Conservation (phyloP, 2,113 vertebrate genomes). For the Brachionichthys hirsutus region DNA sequence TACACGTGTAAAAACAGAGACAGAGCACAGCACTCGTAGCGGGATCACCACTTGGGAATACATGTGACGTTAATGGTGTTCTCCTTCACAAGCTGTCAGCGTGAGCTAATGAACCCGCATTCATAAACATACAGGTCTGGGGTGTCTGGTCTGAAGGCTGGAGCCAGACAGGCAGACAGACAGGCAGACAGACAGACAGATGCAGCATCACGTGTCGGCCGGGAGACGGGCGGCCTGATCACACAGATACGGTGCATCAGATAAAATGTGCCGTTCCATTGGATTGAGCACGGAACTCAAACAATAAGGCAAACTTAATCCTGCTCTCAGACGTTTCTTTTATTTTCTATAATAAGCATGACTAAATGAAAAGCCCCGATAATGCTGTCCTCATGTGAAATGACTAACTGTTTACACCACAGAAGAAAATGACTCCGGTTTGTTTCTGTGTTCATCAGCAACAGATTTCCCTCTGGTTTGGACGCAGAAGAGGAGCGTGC, state of each 20-base stretch:
- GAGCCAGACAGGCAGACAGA: background rate
- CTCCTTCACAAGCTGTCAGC: slow-evolving; percentile 44
- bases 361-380: slow-evolving; percentile 69
- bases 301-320: slow-evolving; percentile 55
- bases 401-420: slow-evolving; percentile 73
- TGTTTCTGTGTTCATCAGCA: slow-evolving; percentile 69
- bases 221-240: slow-evolving; percentile 32
- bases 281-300: slow-evolving; percentile 55
- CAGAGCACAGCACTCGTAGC: slow-evolving; percentile 10
- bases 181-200: background rate
- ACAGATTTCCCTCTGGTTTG: slow-evolving; percentile 59
- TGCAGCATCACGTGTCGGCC: slow-evolving; percentile 10
- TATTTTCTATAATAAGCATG: slow-evolving; percentile 67
- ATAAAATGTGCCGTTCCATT: slow-evolving; percentile 60
- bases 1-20: slow-evolving; percentile 37
- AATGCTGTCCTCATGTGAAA: slow-evolving; percentile 70
- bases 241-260: slow-evolving; percentile 45
- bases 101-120: slow-evolving; percentile 41
- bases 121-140: slow-evolving; percentile 50
- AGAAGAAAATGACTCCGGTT: slow-evolving; percentile 66
- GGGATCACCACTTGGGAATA: slow-evolving; percentile 45
- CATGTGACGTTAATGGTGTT: slow-evolving; percentile 26
- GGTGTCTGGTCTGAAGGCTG: background rate
- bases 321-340: slow-evolving; percentile 59
- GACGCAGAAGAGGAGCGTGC: slow-evolving; percentile 17